These are phyloP conservation scores for Monochamus alternatus DNA, from an alignment of 2,888 invertebrate genomes.

Conservation along the genomic window DNA sequence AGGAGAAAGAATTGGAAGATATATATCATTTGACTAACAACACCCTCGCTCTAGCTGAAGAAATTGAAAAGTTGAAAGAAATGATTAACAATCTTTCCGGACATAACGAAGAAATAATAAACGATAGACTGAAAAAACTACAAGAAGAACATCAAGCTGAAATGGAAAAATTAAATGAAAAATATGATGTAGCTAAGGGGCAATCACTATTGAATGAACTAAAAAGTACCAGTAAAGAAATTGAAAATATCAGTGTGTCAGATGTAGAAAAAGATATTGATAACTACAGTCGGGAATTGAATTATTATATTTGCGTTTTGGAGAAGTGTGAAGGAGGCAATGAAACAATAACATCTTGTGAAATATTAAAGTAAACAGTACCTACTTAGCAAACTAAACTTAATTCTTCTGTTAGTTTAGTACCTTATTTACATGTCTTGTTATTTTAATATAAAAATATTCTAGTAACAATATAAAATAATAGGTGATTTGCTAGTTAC, in stretches of 20 bases:
- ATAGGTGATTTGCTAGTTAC: too few species aligned
- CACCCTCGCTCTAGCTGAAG: slow-evolving; percentile 14
- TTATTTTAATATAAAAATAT: too few species aligned
- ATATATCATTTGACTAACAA: slow-evolving; percentile 24
- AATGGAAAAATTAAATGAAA: slow-evolving; percentile 19
- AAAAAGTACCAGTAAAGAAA: slow-evolving; percentile 17
- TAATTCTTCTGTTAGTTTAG: too few species aligned
- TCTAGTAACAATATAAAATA: too few species aligned
- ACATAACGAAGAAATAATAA: slow-evolving; percentile 5
- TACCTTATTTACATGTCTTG: too few species aligned
- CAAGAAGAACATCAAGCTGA: slow-evolving; percentile 15
- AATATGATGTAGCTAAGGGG: slow-evolving; percentile 9
- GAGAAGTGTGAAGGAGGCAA: slow-evolving; percentile 25
- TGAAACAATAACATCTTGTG: slow-evolving; percentile 6
- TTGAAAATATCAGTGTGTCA: neutral
- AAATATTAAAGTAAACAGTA: neutral
- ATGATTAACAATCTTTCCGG: neutral
- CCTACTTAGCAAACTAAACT: too few species aligned
- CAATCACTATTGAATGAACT: slow-evolving; percentile 15
- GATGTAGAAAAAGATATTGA: slow-evolving; percentile 25
- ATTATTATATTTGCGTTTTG: slow-evolving; percentile 27
- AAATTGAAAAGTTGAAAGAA: slow-evolving; percentile 23
- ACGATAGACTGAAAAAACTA: slow-evolving; percentile 13
- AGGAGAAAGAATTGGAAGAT: slow-evolving; percentile 17
- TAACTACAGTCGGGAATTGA: slow-evolving; percentile 22